These are phyloP conservation scores for Peucedramus taeniatus DNA, from an alignment of 2,113 vertebrate genomes.

Conservation along the genomic window DNA sequence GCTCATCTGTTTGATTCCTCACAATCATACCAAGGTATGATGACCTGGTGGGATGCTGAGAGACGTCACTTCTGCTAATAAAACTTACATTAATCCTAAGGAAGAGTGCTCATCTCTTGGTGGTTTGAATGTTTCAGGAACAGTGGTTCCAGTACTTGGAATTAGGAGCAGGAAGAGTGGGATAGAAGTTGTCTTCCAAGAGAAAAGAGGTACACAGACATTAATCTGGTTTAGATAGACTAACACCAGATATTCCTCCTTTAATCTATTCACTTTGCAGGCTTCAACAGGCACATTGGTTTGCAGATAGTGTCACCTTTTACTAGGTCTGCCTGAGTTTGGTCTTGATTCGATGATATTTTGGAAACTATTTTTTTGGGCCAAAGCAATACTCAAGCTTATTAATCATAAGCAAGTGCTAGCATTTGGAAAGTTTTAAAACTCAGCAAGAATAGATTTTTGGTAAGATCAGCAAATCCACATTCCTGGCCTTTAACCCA, in stretches of 20 bases:
- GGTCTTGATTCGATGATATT: not conserved
- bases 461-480: not conserved
- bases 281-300: not conserved
- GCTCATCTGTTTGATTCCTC: not conserved
- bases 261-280: not conserved
- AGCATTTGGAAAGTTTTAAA: not conserved
- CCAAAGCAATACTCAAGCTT: not conserved
- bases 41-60: not conserved
- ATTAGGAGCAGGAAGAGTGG: not conserved
- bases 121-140: not conserved
- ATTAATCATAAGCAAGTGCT: not conserved
- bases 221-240: not conserved
- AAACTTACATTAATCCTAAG: not conserved
- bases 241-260: not conserved
- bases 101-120: not conserved
- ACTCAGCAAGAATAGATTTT: not conserved
- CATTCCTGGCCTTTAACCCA: not conserved
- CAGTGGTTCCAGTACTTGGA: not conserved
- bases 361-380: not conserved
- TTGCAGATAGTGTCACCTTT: not conserved
- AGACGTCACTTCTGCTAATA: not conserved
- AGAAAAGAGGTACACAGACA: not conserved
- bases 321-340: not conserved
- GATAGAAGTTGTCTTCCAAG: not conserved
- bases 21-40: not conserved